phyloP scores from a whole-genome alignment of 2,888 invertebrate genomes.

The Prosapia bicincta region DNA sequence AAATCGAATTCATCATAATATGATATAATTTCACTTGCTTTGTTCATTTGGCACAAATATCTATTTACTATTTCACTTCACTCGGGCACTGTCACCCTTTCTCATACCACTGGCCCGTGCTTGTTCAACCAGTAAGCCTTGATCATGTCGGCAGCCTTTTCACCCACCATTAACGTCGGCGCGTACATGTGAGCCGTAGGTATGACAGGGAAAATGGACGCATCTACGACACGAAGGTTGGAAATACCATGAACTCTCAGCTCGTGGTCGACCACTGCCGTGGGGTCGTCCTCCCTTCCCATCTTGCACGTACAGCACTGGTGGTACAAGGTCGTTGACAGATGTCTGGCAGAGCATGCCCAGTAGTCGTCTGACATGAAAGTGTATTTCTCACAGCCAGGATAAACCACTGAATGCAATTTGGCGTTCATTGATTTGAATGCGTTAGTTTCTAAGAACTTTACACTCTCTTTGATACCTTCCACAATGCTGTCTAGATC shows the following conservation, averaged over 20 bases:
- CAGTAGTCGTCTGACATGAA: constrained; percentile 61
- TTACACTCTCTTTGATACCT: constrained; percentile 36
- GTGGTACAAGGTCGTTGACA: constrained; percentile 61
- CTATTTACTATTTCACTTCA: too few species aligned
- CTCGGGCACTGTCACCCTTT: too few species aligned
- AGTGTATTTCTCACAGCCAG: constrained; percentile 51
- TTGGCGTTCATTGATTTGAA: constrained; percentile 42
- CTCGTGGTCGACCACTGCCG: constrained; percentile 52
- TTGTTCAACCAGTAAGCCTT: constrained; percentile 32
- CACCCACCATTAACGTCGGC: constrained; percentile 49
- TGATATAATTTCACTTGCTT: too few species aligned
- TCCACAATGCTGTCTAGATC: constrained; percentile 43
- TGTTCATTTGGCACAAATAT: too few species aligned
- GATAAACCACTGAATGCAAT: constrained; percentile 52
- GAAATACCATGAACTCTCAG: constrained; percentile 54
- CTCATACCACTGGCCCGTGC: too few species aligned
- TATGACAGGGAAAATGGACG: constrained; percentile 53
- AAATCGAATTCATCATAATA: too few species aligned
- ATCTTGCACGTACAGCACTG: constrained; percentile 68
- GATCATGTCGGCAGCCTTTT: constrained; percentile 46
- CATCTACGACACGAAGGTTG: constrained; percentile 53
- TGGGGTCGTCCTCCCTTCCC: constrained; percentile 51
- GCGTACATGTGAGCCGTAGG: constrained; percentile 57
- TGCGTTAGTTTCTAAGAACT: constrained; percentile 34
- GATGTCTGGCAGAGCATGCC: constrained; percentile 58